Evolutionary conservation across 2,113 vertebrate genomes (phyloP).

Genomic region (Cepphus grylle): DNA sequence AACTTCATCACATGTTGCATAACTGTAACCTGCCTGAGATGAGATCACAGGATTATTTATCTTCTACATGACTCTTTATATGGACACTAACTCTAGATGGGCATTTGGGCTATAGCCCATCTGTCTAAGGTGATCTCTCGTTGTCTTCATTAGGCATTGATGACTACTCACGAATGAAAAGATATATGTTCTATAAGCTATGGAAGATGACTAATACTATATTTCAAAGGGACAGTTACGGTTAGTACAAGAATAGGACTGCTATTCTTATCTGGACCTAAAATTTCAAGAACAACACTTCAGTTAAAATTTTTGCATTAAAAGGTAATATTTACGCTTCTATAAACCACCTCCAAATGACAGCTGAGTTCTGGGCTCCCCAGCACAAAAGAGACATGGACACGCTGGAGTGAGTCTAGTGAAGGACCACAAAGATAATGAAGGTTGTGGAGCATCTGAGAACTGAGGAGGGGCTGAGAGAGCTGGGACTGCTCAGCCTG

Average conservation of each 20-base stretch:
- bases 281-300: background rate
- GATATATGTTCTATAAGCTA: background rate
- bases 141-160: background rate
- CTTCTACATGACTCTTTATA: background rate
- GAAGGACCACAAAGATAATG: background rate
- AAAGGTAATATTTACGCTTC: background rate
- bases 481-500: background rate
- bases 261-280: background rate
- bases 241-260: background rate
- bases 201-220: background rate
- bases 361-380: background rate
- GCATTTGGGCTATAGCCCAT: background rate
- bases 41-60: constrained; percentile 18
- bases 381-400: background rate
- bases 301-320: background rate
- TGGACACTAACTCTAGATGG: background rate
- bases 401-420: background rate
- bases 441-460: background rate
- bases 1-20: background rate
- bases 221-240: background rate
- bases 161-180: background rate
- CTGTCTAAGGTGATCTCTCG: background rate
- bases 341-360: background rate
- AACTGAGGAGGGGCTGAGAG: background rate
- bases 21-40: background rate